Conservation (phyloP, 2,888 invertebrate genomes). For the Linyphia triangularis region DNA sequence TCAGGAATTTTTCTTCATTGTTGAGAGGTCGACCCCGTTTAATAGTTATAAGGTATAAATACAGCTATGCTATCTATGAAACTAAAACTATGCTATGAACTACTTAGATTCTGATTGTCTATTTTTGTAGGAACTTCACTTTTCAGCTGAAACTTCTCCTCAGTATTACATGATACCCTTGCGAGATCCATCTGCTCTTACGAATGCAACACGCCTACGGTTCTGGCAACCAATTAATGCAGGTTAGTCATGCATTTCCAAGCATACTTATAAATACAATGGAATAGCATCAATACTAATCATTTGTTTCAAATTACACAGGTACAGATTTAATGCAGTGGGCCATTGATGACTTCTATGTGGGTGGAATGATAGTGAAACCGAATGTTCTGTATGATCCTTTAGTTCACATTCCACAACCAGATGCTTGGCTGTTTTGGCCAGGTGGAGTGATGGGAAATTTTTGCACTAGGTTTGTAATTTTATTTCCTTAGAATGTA, state of each 20-base stretch:
- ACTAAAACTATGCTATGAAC: too few relatives aligned
- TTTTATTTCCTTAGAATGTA: background rate
- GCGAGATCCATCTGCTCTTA: constrained; percentile 78
- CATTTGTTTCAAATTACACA: constrained; percentile 67
- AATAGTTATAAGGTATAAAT: too few relatives aligned
- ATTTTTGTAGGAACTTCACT: constrained; percentile 76
- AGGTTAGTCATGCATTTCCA: constrained; percentile 76
- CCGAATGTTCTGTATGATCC: constrained; percentile 79
- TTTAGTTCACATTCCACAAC: constrained; percentile 78
- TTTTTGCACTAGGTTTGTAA: constrained; percentile 79
- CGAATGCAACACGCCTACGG: constrained; percentile 80
- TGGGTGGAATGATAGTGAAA: constrained; percentile 79
- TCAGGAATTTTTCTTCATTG: too few relatives aligned
- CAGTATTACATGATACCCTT: constrained; percentile 78
- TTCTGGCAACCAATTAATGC: constrained; percentile 80
- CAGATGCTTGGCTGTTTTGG: constrained; percentile 80
- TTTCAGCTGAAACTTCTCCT: constrained; percentile 70
- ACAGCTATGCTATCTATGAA: too few relatives aligned
- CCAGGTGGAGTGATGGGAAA: constrained; percentile 79
- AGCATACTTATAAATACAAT: background rate
- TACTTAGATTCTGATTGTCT: too few relatives aligned
- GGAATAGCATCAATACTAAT: background rate
- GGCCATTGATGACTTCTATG: constrained; percentile 80
- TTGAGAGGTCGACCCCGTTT: too few relatives aligned
- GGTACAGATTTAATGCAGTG: constrained; percentile 79